Evolutionary conservation across 2,797 vertebrate species (phyloP), one percentile per base, ranked within the genome.

Genomic region (Enteromius viviparus): DNA sequence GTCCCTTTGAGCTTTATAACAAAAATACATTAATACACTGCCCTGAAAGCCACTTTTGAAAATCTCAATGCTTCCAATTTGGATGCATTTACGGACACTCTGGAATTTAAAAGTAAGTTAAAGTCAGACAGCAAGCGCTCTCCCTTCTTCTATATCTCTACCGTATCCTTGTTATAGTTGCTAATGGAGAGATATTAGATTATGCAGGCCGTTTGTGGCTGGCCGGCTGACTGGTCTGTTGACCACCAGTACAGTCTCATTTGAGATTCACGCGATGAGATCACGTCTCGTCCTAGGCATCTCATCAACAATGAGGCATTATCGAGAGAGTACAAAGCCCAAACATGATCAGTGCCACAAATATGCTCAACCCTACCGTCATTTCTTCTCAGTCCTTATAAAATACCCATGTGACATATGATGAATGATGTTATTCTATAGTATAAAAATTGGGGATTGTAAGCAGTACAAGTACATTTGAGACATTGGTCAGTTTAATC

Each of bases 111-210:
- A 26, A 82, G 37, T 53, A 68, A 76, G 49, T 45, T 45, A 71
- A 78, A 71, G 26, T 76, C 58, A 53, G 14, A 37, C 70, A 40
- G 49, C 10, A 37, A 47, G 4, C 53, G 21, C 23, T 55, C 49
- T 82, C 79, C 68, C 76, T 49, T 40, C 40, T 26, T 34, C 70
- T 72, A 42, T 68, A 51, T 91, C 88, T 90, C 89, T 88, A 92
- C 64, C 90, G 51, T 90, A 91, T 92, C 88, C 90, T 77, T 53
- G 88, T 93, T 91, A 91, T 91, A 89, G 91, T 93, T 93, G 91
- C 90, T 95, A 95, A 95, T 94, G 93, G 93, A 89, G 92, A 87
- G 90, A 90, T 93, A 95, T 95, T 95, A 93, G 93, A 95, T 95
- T 94, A 94, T 89, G 89, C 89, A 92, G 86, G 91, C 92, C 89